phyloP scores from a whole-genome alignment of 1,140 invertebrate species.

The Papilio polyxenes region DNA sequence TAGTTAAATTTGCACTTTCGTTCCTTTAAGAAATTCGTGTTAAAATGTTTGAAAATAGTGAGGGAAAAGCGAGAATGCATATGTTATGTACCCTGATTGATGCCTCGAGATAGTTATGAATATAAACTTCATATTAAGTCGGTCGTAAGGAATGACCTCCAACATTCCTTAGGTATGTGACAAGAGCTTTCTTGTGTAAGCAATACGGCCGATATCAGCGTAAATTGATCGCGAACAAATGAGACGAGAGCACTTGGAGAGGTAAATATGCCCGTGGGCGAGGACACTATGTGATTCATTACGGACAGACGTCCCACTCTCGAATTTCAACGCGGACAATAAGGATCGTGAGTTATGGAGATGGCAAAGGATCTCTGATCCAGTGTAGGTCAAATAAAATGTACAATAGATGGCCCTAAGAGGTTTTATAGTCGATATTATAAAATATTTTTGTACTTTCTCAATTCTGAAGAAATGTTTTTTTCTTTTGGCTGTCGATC shows the following conservation, averaged over 20 bases:
- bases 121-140: conserved; percentile 48
- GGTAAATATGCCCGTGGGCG: conserved; percentile 66
- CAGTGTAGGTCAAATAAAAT: conserved; percentile 28
- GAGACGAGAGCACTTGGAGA: conserved; percentile 55
- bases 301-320: conserved; percentile 56
- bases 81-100: conserved; percentile 3
- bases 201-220: conserved; percentile 47
- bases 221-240: conserved; percentile 44
- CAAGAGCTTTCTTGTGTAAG: conserved; percentile 41
- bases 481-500: background rate
- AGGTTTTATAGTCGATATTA: background rate
- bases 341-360: conserved; percentile 44
- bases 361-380: conserved; percentile 29
- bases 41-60: background rate
- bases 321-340: conserved; percentile 43
- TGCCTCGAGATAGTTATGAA: conserved; percentile 35
- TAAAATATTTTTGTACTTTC: background rate
- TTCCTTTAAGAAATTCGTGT: background rate
- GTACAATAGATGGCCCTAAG: conserved; percentile 6
- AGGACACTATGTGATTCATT: conserved; percentile 65
- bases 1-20: background rate
- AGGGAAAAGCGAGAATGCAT: background rate
- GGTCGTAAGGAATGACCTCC: conserved; percentile 56
- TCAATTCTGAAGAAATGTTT: background rate
- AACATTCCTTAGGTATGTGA: conserved; percentile 28